Evolutionary conservation across 2,113 vertebrate species (phyloP).

Genomic region (Hylia prasina): DNA sequence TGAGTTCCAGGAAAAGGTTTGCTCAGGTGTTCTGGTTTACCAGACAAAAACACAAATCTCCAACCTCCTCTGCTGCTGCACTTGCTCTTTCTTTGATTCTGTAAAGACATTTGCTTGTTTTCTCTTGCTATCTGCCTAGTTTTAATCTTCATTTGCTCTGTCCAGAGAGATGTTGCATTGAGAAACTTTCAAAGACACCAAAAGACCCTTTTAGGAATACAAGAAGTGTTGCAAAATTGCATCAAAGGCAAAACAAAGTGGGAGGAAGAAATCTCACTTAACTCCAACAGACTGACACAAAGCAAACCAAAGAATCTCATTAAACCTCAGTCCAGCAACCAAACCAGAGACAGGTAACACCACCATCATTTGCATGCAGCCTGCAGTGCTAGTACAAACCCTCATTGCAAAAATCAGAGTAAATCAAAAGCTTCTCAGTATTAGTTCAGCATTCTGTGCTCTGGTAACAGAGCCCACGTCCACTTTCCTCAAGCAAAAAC

Average conservation of each 20-base stretch:
- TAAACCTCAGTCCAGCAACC: neutral
- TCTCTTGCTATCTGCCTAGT: neutral
- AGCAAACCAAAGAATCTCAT: neutral
- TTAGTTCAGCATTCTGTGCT: neutral
- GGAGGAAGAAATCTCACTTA: neutral
- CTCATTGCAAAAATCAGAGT: neutral
- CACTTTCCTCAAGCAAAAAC: neutral
- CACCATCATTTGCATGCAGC: neutral
- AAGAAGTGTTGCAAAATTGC: neutral
- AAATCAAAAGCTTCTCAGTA: neutral
- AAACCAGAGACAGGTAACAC: neutral
- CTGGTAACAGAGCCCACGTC: neutral
- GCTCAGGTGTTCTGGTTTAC: neutral
- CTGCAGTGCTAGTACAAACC: neutral
- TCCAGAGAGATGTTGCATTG: neutral
- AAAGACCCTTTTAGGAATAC: conserved; percentile 9
- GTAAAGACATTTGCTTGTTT: neutral
- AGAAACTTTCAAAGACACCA: neutral
- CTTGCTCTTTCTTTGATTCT: neutral
- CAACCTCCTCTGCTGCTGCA: neutral
- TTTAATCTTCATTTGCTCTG: neutral
- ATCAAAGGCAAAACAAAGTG: neutral
- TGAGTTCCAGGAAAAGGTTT: neutral
- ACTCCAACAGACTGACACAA: neutral
- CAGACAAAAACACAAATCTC: neutral